Evolutionary conservation across 2,797 vertebrate species (phyloP).

Genomic region (Streptopelia turtur): DNA sequence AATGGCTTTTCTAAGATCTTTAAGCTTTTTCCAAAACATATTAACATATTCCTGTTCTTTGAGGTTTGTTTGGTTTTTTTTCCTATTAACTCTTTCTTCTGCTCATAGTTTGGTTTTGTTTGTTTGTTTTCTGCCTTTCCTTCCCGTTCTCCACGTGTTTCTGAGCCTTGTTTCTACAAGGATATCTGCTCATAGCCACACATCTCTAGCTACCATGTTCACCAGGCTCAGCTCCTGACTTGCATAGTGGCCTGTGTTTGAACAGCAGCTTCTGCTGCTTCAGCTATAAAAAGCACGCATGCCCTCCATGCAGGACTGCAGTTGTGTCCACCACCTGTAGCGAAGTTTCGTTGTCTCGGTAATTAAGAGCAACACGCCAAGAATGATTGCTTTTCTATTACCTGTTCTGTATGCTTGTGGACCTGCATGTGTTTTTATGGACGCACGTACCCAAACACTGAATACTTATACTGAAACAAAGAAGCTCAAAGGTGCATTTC

Average conservation of each 20-base stretch:
- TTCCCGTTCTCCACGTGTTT: background rate
- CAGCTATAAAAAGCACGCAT: accelerated
- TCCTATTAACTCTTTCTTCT: background rate
- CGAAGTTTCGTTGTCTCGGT: background rate
- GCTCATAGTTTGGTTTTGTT: background rate
- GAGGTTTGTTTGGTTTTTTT: background rate
- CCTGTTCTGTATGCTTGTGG: background rate
- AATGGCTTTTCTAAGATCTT: background rate
- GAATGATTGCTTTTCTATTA: background rate
- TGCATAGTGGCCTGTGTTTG: background rate
- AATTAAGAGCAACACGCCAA: background rate
- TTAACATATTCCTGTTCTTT: background rate
- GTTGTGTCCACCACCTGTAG: background rate
- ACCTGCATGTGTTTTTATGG: background rate
- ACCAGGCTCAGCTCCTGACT: background rate
- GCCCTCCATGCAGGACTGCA: background rate
- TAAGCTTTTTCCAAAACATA: background rate
- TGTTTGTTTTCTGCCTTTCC: background rate
- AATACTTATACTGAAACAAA: background rate
- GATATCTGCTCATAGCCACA: background rate
- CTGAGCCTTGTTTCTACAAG: background rate
- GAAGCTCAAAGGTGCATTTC: background rate
- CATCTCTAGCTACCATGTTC: accelerated
- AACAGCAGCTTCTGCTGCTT: background rate
- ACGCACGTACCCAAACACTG: background rate